These are phyloP conservation scores for Verasper variegatus DNA, from an alignment of 2,113 vertebrate genomes.

Conservation along the genomic window DNA sequence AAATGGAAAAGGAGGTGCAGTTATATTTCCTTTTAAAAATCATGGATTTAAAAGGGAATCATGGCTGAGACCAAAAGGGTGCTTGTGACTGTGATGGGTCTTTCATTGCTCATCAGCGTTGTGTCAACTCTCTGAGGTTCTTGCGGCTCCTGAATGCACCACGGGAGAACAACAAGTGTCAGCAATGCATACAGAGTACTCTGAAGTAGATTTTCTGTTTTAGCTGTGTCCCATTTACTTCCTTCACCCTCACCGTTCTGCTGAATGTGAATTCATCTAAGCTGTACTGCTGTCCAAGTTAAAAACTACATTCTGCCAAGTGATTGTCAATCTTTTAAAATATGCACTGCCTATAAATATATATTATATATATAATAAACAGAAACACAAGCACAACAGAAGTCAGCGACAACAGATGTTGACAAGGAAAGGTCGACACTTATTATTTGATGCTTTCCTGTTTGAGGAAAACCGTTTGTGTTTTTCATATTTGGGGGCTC, in stretches of 20 bases:
- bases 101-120: neutral
- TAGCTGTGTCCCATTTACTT: conserved; percentile 23
- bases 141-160: conserved; percentile 18
- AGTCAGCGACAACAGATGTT: too few relatives aligned
- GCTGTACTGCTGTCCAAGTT: conserved; percentile 28
- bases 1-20: neutral
- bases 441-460: too few relatives aligned
- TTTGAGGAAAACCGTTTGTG: too few relatives aligned
- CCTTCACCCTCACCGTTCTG: conserved; percentile 16
- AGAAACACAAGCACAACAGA: too few relatives aligned
- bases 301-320: conserved; percentile 20
- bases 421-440: too few relatives aligned
- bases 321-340: conserved; percentile 6
- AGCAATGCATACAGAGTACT: conserved; percentile 7
- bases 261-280: conserved; percentile 36
- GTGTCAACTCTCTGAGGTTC: neutral
- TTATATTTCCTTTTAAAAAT: too few relatives aligned
- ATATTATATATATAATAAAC: too few relatives aligned
- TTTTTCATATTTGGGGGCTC: too few relatives aligned
- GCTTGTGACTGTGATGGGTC: too few relatives aligned
- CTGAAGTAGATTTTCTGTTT: neutral
- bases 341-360: neutral
- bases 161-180: conserved; percentile 29
- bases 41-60: neutral
- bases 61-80: too few relatives aligned